Evolutionary conservation across 1,140 invertebrate genomes (phyloP), one percentile per base, ranked within the genome.

Genomic region (Neodiprion lecontei): DNA sequence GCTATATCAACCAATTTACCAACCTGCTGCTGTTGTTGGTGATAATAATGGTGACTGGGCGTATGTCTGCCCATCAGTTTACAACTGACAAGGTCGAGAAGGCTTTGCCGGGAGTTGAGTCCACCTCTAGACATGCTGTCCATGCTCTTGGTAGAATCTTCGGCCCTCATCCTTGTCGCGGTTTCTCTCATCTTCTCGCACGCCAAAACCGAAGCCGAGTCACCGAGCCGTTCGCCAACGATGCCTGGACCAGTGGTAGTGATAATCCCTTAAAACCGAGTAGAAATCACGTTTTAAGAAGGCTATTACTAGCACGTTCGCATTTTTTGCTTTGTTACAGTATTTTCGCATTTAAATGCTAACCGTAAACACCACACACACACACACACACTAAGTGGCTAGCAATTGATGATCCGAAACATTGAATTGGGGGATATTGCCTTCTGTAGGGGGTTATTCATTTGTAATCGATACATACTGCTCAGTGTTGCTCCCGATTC

Each of bases 181-280:
- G 78, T 71, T 88, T 87, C 67, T 90, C 87, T 7, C 83, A 83
- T 8, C 79, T 61, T 61, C 4, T 61, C 80, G 72, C 76, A 86
- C 48, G 83, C 82, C 72, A 86, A 70, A 40, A 80, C 83, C 50
- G 85, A 81, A 7, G 77, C 79, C 14, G 83, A 86, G 73, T 88
- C 84, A 75, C 88, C 88, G 72, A 89, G 82, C 72, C 89, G 85
- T 73, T 89, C 90, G 66, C 89, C 83, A 83, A 89, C 83, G 76
- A 88, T 84, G 69, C 88, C 86, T 70, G 84, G 85, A 67, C 84
- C 79, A 50, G 78, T 83, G 17, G 88, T 85, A 75, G 90, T 90
- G 83, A 92, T 90, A 82, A 92, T 91, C 48, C 90, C 91, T 91
- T 85, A 0, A 86, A 86, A 28, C 76, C 50, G 48, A 73, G 72